Conservation (phyloP, 2,113 vertebrate genomes). For the Mus pahari region DNA sequence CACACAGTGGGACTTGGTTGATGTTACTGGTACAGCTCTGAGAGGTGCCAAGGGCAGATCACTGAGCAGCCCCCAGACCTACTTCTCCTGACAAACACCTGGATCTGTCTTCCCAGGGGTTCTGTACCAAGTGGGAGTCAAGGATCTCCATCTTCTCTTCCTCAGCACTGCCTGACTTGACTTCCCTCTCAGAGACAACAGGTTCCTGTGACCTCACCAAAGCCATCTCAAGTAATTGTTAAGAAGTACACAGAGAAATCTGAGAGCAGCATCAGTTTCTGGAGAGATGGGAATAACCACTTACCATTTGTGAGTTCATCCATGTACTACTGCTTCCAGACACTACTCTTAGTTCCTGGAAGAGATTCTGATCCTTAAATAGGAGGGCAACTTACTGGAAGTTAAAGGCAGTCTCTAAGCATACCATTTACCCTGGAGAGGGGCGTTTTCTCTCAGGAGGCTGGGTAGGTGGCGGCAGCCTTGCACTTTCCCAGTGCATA, state of each 20-base stretch:
- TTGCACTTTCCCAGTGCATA: rapidly evolving
- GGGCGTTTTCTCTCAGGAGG: constrained; percentile 37
- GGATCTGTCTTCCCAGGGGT: background rate
- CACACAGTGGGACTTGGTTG: background rate
- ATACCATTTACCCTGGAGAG: constrained; percentile 34
- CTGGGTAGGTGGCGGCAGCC: background rate
- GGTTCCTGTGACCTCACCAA: background rate
- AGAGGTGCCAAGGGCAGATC: background rate
- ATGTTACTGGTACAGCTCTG: background rate
- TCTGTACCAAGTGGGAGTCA: background rate
- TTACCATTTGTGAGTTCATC: constrained; percentile 4
- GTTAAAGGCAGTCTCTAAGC: constrained; percentile 54
- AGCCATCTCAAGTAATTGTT: background rate
- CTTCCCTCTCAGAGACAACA: background rate
- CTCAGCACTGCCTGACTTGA: background rate
- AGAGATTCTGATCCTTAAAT: constrained; percentile 56
- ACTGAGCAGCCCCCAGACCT: background rate
- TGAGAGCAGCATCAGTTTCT: background rate
- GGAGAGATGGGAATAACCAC: constrained; percentile 7
- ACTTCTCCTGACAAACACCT: background rate
- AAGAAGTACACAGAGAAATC: constrained; percentile 22
- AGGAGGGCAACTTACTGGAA: constrained; percentile 72
- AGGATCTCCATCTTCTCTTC: background rate
- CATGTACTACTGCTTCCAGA: constrained; percentile 4
- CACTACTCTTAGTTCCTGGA: constrained; percentile 68